Conservation (phyloP, 2,888 invertebrate species). For the Plemyria rubiginata region DNA sequence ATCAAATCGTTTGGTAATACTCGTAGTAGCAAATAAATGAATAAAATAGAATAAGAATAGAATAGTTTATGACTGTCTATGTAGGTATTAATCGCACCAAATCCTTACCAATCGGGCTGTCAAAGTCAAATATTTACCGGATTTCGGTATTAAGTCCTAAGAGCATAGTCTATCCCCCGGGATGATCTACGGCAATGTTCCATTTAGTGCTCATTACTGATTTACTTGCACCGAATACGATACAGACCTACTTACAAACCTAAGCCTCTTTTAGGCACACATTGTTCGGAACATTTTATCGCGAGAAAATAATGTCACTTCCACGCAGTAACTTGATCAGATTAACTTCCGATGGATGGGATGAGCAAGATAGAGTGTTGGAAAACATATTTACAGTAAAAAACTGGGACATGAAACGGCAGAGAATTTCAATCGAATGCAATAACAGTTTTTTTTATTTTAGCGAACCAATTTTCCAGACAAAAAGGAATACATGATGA, state of each 20-base stretch:
- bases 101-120: neutral
- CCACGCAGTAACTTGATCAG: conserved; percentile 8
- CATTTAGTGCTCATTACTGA: conserved; percentile 11
- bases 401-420: too few relatives aligned
- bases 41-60: too few relatives aligned
- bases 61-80: too few relatives aligned
- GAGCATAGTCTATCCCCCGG: conserved; percentile 2
- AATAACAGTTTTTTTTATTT: too few relatives aligned
- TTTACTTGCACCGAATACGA: conserved; percentile 9
- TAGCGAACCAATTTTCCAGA: too few relatives aligned
- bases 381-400: neutral
- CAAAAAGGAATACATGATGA: too few relatives aligned
- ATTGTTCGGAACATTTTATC: conserved; percentile 10
- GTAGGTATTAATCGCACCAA: neutral
- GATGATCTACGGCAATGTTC: conserved; percentile 2
- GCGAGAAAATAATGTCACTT: conserved; percentile 8
- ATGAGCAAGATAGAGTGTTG: conserved; percentile 2
- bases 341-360: conserved; percentile 17
- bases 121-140: neutral
- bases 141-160: conserved; percentile 1
- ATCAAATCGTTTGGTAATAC: too few relatives aligned
- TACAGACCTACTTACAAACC: conserved; percentile 1
- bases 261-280: neutral
- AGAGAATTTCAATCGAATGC: too few relatives aligned
- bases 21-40: too few relatives aligned